Percentiles rank a stretch among this genome's conserved stretches.
phyloP scores from a whole-genome alignment of 2,113 vertebrate genomes.

The Rhizomys pruinosus region DNA sequence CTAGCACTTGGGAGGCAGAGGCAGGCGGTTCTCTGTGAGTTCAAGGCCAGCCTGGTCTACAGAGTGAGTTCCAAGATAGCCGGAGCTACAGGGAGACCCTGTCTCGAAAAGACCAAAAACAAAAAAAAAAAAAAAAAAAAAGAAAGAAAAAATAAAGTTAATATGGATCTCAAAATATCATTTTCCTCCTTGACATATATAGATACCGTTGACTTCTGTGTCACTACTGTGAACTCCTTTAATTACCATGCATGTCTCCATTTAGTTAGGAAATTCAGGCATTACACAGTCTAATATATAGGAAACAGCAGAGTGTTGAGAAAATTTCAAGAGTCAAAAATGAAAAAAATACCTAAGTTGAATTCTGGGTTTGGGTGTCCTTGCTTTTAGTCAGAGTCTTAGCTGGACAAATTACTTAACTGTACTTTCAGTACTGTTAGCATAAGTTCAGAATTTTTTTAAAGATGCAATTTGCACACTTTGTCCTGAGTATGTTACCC shows the following conservation, averaged over 20 bases:
- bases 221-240: background rate
- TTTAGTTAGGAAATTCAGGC: background rate
- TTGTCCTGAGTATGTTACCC: background rate
- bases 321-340: background rate
- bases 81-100: too few species aligned
- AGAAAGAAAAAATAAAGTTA: too few species aligned
- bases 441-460: background rate
- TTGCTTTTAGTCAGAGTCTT: background rate
- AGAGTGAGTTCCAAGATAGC: too few species aligned
- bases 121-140: too few species aligned
- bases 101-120: too few species aligned
- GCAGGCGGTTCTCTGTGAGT: too few species aligned
- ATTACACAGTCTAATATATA: background rate
- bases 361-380: background rate
- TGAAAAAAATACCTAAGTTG: background rate
- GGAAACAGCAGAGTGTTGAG: background rate
- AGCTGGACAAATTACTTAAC: background rate
- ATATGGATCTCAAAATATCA: conserved; percentile 6
- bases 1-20: too few species aligned
- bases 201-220: background rate
- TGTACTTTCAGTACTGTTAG: background rate
- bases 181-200: conserved; percentile 30
- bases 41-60: too few species aligned
- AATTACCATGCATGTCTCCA: background rate
- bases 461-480: background rate